phyloP scores from a whole-genome alignment of 1,140 invertebrate species.

The Drosophila persimilis region DNA sequence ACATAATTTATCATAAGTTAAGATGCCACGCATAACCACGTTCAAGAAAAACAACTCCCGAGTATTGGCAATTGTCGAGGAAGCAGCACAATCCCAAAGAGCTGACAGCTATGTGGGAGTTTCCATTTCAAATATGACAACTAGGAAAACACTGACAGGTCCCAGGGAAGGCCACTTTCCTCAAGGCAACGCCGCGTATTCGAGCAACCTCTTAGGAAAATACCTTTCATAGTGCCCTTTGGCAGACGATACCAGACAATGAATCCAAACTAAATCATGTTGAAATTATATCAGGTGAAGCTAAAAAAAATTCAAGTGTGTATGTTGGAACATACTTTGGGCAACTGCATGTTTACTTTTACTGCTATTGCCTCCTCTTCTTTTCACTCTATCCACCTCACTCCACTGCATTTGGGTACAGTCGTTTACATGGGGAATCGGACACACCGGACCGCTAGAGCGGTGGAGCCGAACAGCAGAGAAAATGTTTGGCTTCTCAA shows the following conservation, averaged over 20 bases:
- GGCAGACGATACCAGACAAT: constrained; percentile 1
- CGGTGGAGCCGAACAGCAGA: constrained; percentile 50
- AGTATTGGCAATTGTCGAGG: constrained; percentile 36
- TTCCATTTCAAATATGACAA: constrained; percentile 59
- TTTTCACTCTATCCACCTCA: no score
- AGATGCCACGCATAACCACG: constrained; percentile 37
- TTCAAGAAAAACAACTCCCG: constrained; percentile 2
- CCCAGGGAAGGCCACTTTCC: constrained; percentile 37
- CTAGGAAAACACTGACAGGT: constrained; percentile 52
- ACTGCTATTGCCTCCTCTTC: constrained; percentile 5
- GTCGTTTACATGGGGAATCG: constrained; percentile 27
- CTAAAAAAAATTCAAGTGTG: constrained; percentile 17
- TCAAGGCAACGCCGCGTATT: constrained; percentile 11
- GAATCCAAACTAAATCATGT: constrained; percentile 17
- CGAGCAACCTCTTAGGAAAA: constrained; percentile 17
- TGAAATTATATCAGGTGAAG: background rate
- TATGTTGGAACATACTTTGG: constrained; percentile 1
- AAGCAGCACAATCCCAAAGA: constrained; percentile 23
- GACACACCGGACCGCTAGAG: constrained; percentile 28
- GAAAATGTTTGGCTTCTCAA: constrained; percentile 60
- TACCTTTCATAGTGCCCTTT: constrained; percentile 13
- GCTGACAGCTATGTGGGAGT: constrained; percentile 57
- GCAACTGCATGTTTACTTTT: constrained; percentile 20
- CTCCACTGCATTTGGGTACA: background rate
- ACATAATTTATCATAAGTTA: constrained; percentile 77